These are phyloP conservation scores for Lomographa bimaculata DNA, from an alignment of 2,888 invertebrate species.

Conservation along the genomic window DNA sequence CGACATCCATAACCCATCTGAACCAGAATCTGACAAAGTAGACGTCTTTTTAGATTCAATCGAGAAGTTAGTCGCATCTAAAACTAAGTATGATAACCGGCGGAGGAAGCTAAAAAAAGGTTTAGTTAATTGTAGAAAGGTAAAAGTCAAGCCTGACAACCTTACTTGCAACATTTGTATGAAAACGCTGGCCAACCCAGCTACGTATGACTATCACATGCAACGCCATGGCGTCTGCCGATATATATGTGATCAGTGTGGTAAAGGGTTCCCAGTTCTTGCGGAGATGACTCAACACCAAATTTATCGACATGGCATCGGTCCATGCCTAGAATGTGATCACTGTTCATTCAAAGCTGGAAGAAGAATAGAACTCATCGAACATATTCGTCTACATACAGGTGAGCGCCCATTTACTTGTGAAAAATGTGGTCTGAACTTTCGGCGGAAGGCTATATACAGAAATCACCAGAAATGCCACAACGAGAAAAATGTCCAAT, in stretches of 20 bases:
- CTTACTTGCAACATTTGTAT: slow-evolving; percentile 57
- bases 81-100: slow-evolving; percentile 9
- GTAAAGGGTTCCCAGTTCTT: slow-evolving; percentile 57
- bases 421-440: slow-evolving; percentile 70
- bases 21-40: slow-evolving; percentile 13
- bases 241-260: slow-evolving; percentile 71
- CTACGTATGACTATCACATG: slow-evolving; percentile 63
- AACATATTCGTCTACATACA: slow-evolving; percentile 66
- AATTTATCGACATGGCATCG: slow-evolving; percentile 58
- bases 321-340: slow-evolving; percentile 58
- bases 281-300: slow-evolving; percentile 57
- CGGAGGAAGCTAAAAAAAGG: no score
- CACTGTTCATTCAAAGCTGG: slow-evolving; percentile 65
- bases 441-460: slow-evolving; percentile 64
- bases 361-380: slow-evolving; percentile 53
- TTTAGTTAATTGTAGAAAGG: no score
- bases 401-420: slow-evolving; percentile 72
- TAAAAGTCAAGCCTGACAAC: slow-evolving; percentile 26
- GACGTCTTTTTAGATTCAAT: slow-evolving; percentile 25
- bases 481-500: slow-evolving; percentile 62
- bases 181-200: slow-evolving; percentile 53
- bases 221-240: slow-evolving; percentile 59
- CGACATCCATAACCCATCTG: slow-evolving; percentile 4
- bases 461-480: slow-evolving; percentile 69
- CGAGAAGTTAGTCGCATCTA: slow-evolving; percentile 21